These are phyloP conservation scores for Dolichomitus sp. DNA, from an alignment of 2,888 invertebrate species.

Conservation along the genomic window DNA sequence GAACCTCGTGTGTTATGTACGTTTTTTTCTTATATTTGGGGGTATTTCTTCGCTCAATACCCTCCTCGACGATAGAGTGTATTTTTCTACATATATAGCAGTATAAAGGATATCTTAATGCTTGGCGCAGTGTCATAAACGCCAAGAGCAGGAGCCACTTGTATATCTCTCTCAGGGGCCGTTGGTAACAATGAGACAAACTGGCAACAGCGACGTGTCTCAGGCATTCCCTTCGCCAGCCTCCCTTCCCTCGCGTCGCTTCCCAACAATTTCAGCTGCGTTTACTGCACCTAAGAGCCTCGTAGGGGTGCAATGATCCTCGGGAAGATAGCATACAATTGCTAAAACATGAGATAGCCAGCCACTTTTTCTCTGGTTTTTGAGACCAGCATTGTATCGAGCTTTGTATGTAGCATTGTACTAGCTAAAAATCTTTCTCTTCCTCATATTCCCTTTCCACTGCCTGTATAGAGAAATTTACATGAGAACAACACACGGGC, in stretches of 20 bases:
- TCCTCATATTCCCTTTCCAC: neutral
- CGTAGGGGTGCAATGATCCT: constrained; percentile 82
- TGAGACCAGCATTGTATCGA: constrained; percentile 4
- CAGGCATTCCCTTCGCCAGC: constrained; percentile 19
- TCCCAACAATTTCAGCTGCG: constrained; percentile 46
- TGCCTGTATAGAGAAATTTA: constrained; percentile 41
- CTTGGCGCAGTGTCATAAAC: constrained; percentile 81
- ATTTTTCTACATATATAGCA: constrained; percentile 44
- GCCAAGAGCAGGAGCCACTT: constrained; percentile 75
- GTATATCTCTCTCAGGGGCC: constrained; percentile 76
- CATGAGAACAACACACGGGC: constrained; percentile 32
- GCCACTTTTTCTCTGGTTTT: constrained; percentile 33
- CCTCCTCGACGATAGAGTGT: constrained; percentile 44
- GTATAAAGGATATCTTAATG: constrained; percentile 79
- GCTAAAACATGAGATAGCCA: constrained; percentile 76
- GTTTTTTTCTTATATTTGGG: constrained; percentile 20
- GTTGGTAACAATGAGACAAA: constrained; percentile 83
- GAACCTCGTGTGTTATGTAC: neutral
- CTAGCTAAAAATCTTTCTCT: constrained; percentile 40
- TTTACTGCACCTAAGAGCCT: constrained; percentile 84
- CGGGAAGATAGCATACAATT: constrained; percentile 79
- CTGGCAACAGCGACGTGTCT: constrained; percentile 68
- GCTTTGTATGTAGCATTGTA: neutral
- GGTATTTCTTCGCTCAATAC: neutral
- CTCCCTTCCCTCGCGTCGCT: constrained; percentile 17